phyloP scores from a whole-genome alignment of 2,888 invertebrate species.

The Sepioteuthis lessoniana region DNA sequence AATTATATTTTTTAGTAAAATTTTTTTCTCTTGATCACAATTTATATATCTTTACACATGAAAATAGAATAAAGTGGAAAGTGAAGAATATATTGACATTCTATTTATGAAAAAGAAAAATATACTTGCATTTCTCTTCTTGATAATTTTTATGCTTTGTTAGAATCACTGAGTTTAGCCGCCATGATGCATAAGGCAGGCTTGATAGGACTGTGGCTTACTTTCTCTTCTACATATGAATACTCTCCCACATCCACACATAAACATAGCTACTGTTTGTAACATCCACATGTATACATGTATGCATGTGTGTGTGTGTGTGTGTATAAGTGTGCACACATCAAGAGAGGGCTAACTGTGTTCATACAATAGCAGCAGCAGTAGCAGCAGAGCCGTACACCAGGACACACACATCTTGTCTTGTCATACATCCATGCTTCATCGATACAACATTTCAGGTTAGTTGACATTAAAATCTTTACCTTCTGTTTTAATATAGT shows the following conservation, averaged over 20 bases:
- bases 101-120: too few relatives aligned
- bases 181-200: neutral
- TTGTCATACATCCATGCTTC: neutral
- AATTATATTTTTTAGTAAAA: too few relatives aligned
- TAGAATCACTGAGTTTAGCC: neutral
- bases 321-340: too few relatives aligned
- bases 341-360: neutral
- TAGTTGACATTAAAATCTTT: neutral
- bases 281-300: neutral
- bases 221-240: neutral
- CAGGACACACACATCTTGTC: neutral
- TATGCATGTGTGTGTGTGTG: too few relatives aligned
- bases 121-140: neutral
- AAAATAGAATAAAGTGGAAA: too few relatives aligned
- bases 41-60: too few relatives aligned
- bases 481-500: neutral
- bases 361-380: constrained; percentile 16
- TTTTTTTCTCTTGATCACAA: too few relatives aligned
- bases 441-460: neutral
- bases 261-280: neutral
- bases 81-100: too few relatives aligned
- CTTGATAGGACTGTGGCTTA: constrained; percentile 3
- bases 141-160: too few relatives aligned
- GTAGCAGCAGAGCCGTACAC: neutral
- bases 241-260: neutral